These are phyloP conservation scores for Capromys pilorides DNA, from an alignment of 2,797 vertebrate species.

Conservation along the genomic window DNA sequence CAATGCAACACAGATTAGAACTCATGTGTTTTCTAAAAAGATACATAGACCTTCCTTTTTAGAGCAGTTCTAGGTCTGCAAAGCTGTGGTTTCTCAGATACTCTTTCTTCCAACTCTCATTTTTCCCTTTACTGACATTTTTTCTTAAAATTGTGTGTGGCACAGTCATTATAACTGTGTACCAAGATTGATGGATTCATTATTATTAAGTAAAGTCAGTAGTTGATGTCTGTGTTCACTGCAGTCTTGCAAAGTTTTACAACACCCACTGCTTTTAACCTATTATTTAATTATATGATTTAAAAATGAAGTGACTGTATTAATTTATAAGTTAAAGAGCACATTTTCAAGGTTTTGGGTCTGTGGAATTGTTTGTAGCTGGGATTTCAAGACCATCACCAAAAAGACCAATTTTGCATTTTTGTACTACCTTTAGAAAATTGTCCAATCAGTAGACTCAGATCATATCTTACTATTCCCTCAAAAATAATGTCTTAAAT, in stretches of 20 bases:
- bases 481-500: not conserved
- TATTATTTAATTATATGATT: not conserved
- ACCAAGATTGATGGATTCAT: not conserved
- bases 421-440: constrained; percentile 8
- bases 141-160: not conserved
- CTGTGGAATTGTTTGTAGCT: not conserved
- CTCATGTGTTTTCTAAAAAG: not conserved
- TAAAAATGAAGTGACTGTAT: constrained; percentile 8
- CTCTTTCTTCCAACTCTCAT: not conserved
- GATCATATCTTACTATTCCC: constrained; percentile 1
- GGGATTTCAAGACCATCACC: constrained; percentile 21
- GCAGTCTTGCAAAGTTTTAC: not conserved
- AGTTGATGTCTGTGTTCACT: not conserved
- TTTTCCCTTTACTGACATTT: not conserved
- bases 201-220: not conserved
- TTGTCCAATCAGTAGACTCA: not conserved
- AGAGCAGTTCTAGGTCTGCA: not conserved
- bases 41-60: not conserved
- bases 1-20: not conserved
- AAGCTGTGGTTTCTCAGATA: not conserved
- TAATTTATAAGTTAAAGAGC: not conserved
- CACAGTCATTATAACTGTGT: not conserved
- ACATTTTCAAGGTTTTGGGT: constrained; percentile 8
- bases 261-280: not conserved
- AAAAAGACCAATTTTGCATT: not conserved